phyloP scores from a whole-genome alignment of 2,113 vertebrate genomes.

The Microcebus lehilahytsara region DNA sequence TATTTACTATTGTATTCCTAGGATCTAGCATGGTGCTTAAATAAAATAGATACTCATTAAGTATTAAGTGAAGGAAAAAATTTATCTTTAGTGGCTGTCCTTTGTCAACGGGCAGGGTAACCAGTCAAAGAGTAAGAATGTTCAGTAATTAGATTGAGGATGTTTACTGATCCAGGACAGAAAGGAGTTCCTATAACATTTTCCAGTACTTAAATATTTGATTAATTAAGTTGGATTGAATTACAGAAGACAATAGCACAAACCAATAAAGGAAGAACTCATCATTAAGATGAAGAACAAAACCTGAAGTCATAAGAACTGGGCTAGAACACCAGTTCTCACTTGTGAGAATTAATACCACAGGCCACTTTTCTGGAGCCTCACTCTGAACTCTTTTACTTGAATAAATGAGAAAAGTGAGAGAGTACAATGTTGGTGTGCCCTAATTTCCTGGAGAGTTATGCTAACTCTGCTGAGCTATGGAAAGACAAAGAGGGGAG shows the following conservation, averaged over 20 bases:
- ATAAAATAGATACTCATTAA: not conserved
- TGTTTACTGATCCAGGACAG: not conserved
- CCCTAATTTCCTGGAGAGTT: not conserved
- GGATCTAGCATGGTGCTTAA: not conserved
- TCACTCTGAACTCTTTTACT: not conserved
- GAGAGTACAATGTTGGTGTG: not conserved
- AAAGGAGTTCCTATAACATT: not conserved
- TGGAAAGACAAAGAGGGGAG: not conserved
- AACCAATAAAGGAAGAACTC: not conserved
- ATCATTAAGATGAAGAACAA: not conserved
- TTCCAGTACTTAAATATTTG: conserved; percentile 15
- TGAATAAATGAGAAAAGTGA: not conserved
- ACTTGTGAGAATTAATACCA: not conserved
- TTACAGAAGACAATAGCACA: not conserved
- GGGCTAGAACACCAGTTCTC: not conserved
- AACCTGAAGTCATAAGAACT: not conserved
- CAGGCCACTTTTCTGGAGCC: not conserved
- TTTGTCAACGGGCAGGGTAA: not conserved
- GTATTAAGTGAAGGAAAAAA: not conserved
- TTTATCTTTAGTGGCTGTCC: not conserved
- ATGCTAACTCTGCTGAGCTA: not conserved
- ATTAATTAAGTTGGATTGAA: not conserved
- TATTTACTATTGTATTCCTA: not conserved
- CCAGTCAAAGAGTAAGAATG: not conserved
- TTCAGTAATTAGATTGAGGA: not conserved